These are phyloP conservation scores for Bombus huntii DNA, from an alignment of 1,140 invertebrate species.

Conservation along the genomic window DNA sequence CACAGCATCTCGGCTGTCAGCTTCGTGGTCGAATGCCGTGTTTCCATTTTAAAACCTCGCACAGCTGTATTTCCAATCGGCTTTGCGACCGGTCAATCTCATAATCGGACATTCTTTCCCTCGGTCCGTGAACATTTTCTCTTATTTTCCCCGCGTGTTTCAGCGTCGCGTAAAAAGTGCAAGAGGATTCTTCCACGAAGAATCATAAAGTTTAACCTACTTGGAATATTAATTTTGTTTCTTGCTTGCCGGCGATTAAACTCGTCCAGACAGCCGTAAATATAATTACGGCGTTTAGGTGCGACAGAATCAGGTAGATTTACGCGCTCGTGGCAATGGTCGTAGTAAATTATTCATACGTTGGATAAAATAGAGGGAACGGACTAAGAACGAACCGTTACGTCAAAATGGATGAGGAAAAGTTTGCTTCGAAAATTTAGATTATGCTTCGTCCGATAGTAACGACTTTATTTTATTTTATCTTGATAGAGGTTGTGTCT, in stretches of 20 bases:
- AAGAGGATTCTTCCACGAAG: neutral
- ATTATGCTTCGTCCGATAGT: neutral
- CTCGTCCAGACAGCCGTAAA: neutral
- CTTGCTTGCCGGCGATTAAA: neutral
- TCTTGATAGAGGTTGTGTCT: neutral
- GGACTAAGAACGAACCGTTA: no score
- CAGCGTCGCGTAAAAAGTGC: neutral
- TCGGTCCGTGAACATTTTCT: neutral
- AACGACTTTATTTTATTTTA: neutral
- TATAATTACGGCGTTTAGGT: slow-evolving; percentile 15
- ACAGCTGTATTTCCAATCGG: neutral
- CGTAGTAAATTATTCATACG: neutral
- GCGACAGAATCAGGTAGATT: neutral
- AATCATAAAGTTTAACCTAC: neutral
- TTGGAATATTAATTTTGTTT: neutral
- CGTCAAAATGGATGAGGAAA: no score
- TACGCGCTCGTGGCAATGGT: neutral
- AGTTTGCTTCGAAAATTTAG: no score
- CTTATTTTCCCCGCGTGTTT: neutral
- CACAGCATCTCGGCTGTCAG: neutral
- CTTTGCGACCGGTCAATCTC: neutral
- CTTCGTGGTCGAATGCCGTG: neutral
- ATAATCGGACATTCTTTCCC: neutral
- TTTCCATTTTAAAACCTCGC: neutral
- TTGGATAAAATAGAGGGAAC: neutral